These are phyloP conservation scores for Ctenochaetus hawaiiensis DNA, from an alignment of 2,797 vertebrate species.

Conservation along the genomic window DNA sequence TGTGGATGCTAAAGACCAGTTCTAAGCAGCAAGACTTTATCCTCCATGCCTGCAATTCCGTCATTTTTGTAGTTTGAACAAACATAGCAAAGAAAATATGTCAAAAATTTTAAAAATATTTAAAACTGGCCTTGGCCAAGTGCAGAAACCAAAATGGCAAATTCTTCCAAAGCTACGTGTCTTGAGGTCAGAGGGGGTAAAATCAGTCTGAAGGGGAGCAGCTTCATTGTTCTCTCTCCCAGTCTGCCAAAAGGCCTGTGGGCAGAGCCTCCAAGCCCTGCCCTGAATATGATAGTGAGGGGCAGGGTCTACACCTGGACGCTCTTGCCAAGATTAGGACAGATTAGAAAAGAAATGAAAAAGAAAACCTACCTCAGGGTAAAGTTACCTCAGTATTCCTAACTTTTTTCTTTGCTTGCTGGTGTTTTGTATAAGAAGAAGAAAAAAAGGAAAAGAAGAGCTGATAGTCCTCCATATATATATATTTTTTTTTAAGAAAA, in stretches of 20 bases:
- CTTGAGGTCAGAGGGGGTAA: slow-evolving; percentile 70
- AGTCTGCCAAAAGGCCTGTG: slow-evolving; percentile 78
- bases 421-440: slow-evolving; percentile 93
- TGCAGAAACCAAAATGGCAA: slow-evolving; percentile 31
- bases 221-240: slow-evolving; percentile 82
- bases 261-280: slow-evolving; percentile 81
- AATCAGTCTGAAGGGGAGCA: slow-evolving; percentile 67
- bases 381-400: slow-evolving; percentile 96
- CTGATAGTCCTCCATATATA: slow-evolving; percentile 97
- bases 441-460: slow-evolving; percentile 84
- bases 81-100: slow-evolving; percentile 9
- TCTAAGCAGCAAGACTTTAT: slow-evolving; percentile 7
- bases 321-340: slow-evolving; percentile 83
- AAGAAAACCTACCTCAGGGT: slow-evolving; percentile 95
- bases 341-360: slow-evolving; percentile 86
- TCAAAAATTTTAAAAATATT: not conserved
- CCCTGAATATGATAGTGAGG: slow-evolving; percentile 76
- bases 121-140: slow-evolving; percentile 18
- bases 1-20: slow-evolving; percentile 11
- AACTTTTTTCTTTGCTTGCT: slow-evolving; percentile 90
- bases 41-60: slow-evolving; percentile 9
- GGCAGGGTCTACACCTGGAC: slow-evolving; percentile 73
- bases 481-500: slow-evolving; percentile 98
- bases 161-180: slow-evolving; percentile 68
- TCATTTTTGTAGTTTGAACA: not conserved